Conservation (phyloP, 2,113 vertebrate genomes). For the Talpa occidentalis region DNA sequence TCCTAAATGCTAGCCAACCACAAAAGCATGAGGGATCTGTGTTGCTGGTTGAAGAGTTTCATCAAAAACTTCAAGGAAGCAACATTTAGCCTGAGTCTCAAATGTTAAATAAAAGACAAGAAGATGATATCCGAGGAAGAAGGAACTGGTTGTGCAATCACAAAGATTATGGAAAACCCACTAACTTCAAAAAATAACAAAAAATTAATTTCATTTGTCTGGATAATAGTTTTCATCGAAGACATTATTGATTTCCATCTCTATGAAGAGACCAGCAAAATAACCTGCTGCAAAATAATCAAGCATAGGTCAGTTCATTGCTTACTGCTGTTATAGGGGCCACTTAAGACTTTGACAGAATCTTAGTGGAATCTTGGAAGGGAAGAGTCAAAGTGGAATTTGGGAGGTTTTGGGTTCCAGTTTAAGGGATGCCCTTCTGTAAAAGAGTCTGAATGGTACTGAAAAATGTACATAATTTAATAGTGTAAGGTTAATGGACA, state of each 20-base stretch:
- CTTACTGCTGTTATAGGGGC: not conserved
- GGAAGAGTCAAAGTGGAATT: not conserved
- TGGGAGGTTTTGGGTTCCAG: not conserved
- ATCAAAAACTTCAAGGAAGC: not conserved
- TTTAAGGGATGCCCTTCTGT: not conserved
- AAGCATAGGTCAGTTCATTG: not conserved
- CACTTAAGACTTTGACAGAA: not conserved
- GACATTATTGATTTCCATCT: not conserved
- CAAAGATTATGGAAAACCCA: not conserved
- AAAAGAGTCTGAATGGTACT: not conserved
- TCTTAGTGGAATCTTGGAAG: not conserved
- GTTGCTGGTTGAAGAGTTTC: not conserved
- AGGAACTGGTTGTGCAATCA: not conserved
- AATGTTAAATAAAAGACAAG: conserved; percentile 8
- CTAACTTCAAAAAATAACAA: not conserved
- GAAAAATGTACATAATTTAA: not conserved
- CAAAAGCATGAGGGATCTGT: not conserved
- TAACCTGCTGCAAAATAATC: not conserved
- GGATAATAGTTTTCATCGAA: conserved; percentile 22
- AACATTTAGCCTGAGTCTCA: not conserved
- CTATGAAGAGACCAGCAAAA: not conserved
- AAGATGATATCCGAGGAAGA: not conserved
- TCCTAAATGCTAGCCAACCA: not conserved
- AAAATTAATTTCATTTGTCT: not conserved
- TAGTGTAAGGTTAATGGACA: not conserved